These are phyloP conservation scores for Candoia aspera DNA, from an alignment of 2,113 vertebrate species.

Conservation along the genomic window DNA sequence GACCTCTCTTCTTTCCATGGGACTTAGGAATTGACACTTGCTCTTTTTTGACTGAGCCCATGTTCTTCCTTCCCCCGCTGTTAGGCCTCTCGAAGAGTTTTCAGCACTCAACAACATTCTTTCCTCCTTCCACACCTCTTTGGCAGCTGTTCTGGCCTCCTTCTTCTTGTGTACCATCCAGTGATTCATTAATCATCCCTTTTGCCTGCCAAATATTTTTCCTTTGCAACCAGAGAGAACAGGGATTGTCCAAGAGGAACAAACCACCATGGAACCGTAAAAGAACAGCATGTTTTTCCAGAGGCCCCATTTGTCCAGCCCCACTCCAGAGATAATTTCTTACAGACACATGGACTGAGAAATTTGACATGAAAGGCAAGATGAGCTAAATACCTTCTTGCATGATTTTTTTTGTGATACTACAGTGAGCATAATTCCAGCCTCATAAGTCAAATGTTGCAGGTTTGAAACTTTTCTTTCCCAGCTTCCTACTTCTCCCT, in stretches of 20 bases:
- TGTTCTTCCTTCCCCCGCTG: neutral
- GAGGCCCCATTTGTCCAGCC: neutral
- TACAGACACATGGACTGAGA: neutral
- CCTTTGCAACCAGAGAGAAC: neutral
- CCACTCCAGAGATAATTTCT: neutral
- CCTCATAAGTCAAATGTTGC: too few species aligned
- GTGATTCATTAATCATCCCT: neutral
- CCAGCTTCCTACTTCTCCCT: too few species aligned
- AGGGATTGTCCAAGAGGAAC: neutral
- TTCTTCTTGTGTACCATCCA: neutral
- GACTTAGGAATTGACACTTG: neutral
- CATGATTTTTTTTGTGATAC: too few species aligned
- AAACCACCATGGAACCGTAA: neutral
- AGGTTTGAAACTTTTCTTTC: too few species aligned
- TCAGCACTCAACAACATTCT: neutral
- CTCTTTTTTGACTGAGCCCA: neutral
- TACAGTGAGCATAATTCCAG: too few species aligned
- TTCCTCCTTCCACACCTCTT: neutral
- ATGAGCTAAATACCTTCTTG: too few species aligned
- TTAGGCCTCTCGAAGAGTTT: neutral
- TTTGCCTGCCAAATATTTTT: neutral
- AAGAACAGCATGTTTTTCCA: neutral
- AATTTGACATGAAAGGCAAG: neutral
- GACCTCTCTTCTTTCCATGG: neutral
- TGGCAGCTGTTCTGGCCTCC: neutral